Conservation (phyloP, 2,797 vertebrate genomes). For the Dicrostonyx torquatus region DNA sequence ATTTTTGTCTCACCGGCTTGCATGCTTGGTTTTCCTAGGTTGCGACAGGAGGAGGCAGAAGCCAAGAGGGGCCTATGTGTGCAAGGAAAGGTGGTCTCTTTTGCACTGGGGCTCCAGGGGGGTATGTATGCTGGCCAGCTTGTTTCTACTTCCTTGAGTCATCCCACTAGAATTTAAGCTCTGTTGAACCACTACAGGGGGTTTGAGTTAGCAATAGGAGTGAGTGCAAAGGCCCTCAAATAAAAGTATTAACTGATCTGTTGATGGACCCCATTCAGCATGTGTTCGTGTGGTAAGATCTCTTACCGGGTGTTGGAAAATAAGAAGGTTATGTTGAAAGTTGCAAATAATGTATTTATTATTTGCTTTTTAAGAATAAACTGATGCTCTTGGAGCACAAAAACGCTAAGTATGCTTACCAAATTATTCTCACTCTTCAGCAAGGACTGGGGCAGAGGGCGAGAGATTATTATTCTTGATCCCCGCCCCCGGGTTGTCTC, state of each 20-base stretch:
- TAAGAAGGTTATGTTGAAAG: background rate
- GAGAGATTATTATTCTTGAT: background rate
- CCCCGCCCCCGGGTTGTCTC: background rate
- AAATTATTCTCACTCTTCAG: background rate
- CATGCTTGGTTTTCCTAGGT: background rate
- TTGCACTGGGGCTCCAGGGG: background rate
- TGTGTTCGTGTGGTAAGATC: background rate
- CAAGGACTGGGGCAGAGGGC: background rate
- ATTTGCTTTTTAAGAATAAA: background rate
- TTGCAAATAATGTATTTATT: background rate
- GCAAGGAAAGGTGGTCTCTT: background rate
- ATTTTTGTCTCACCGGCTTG: background rate
- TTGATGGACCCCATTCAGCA: background rate
- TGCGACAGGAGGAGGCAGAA: background rate
- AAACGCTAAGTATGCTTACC: background rate
- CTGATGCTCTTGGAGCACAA: background rate
- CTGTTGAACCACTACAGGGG: background rate
- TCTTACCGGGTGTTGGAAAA: background rate
- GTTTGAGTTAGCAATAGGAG: background rate
- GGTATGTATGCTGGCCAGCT: background rate
- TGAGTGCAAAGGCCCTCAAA: background rate
- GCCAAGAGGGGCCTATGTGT: background rate
- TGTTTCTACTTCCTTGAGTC: conserved; percentile 11
- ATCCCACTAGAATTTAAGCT: background rate
- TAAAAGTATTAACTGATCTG: background rate